These are phyloP conservation scores for Gallinago undulata DNA, from an alignment of 2,113 vertebrate genomes.

Conservation along the genomic window DNA sequence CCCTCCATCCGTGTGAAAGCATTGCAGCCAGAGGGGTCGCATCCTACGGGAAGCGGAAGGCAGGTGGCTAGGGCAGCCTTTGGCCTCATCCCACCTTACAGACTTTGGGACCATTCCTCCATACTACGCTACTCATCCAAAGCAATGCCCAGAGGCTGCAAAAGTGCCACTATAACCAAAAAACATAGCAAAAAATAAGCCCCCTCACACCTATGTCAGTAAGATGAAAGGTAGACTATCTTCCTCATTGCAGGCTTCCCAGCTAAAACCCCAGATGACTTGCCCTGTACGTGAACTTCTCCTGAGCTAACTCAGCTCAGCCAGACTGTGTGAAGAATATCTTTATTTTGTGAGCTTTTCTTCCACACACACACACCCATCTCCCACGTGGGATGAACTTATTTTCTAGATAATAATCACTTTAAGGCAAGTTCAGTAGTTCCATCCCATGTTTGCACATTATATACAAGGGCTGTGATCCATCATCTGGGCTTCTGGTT, in stretches of 20 bases:
- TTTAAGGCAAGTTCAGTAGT: background rate
- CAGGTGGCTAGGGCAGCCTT: background rate
- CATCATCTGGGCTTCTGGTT: background rate
- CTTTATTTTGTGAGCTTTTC: background rate
- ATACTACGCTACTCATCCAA: background rate
- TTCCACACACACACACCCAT: no score
- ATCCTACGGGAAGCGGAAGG: background rate
- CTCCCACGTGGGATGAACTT: background rate
- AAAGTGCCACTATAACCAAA: background rate
- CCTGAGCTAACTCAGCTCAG: background rate
- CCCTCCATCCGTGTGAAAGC: background rate
- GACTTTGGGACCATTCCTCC: background rate
- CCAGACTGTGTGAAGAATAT: background rate
- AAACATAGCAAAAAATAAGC: background rate
- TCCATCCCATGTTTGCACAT: background rate
- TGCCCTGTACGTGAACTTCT: background rate
- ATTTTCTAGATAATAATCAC: background rate
- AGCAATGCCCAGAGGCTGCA: background rate
- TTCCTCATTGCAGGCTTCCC: background rate
- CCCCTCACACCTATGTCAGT: background rate
- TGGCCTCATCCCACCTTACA: rapidly evolving
- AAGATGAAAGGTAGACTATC: background rate
- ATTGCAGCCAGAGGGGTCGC: background rate
- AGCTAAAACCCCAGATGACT: background rate
- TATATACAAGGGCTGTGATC: background rate